These are phyloP conservation scores for Parnassius apollo DNA, from an alignment of 2,888 invertebrate genomes.

Conservation along the genomic window DNA sequence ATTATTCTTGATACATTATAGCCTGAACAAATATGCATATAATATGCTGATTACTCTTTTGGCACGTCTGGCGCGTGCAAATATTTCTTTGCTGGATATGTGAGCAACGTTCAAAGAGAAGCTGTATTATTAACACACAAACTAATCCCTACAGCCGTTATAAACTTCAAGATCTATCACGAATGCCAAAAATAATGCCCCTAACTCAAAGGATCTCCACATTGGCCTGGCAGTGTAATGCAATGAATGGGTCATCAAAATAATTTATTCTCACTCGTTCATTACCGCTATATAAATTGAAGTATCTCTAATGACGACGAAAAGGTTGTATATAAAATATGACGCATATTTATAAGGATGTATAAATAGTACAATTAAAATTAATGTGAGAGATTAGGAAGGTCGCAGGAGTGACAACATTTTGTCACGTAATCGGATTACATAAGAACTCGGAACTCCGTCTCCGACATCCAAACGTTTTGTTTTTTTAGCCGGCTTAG, in stretches of 20 bases:
- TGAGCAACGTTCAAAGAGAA: slow-evolving; percentile 24
- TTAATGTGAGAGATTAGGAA: slow-evolving; percentile 51
- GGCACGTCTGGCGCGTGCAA: slow-evolving; percentile 18
- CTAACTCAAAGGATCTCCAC: slow-evolving; percentile 30
- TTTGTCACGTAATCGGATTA: slow-evolving; percentile 63
- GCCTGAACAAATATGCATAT: slow-evolving; percentile 21
- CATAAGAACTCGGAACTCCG: slow-evolving; percentile 44
- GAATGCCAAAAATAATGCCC: slow-evolving; percentile 30
- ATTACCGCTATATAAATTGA: slow-evolving; percentile 23
- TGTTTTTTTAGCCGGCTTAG: slow-evolving; percentile 31
- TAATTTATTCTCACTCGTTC: slow-evolving; percentile 29
- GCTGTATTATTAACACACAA: slow-evolving; percentile 24
- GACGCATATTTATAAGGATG: slow-evolving; percentile 31
- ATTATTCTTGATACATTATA: slow-evolving; percentile 17
- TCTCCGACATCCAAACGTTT: slow-evolving; percentile 39
- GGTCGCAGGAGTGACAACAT: slow-evolving; percentile 47
- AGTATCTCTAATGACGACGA: slow-evolving; percentile 16
- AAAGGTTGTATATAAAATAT: slow-evolving; percentile 25
- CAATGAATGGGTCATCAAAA: slow-evolving; percentile 27
- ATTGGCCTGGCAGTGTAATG: slow-evolving; percentile 27
- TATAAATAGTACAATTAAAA: slow-evolving; percentile 45
- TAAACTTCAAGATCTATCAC: slow-evolving; percentile 23
- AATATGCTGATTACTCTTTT: slow-evolving; percentile 20
- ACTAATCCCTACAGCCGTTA: slow-evolving; percentile 26
- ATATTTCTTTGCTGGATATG: slow-evolving; percentile 25